Percentiles rank a stretch among this genome's conserved stretches.
Evolutionary conservation across 2,888 invertebrate species (phyloP).

Genomic region (Halocaridina rubra): DNA sequence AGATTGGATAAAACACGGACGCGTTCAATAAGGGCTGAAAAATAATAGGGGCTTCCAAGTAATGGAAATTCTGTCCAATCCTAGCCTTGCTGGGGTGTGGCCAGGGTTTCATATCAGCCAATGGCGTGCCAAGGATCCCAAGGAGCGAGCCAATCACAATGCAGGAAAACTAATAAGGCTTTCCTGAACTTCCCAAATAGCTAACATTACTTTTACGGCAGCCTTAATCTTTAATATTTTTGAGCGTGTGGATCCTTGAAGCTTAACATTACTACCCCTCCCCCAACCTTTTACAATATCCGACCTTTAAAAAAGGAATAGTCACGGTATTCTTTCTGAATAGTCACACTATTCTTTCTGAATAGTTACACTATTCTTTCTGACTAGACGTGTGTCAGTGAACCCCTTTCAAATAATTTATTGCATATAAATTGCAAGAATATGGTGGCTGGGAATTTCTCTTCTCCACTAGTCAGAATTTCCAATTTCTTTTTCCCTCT

Average conservation of each 20-base stretch:
- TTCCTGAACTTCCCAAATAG: constrained; percentile 41
- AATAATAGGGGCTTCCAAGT: constrained; percentile 49
- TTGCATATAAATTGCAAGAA: no score
- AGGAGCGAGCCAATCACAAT: constrained; percentile 26
- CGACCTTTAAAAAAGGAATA: no score
- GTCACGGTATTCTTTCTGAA: no score
- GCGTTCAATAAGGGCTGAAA: constrained; percentile 51
- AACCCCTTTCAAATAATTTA: no score
- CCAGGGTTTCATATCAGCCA: constrained; percentile 1
- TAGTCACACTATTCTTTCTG: no score
- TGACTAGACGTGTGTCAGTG: no score
- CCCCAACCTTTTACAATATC: no score
- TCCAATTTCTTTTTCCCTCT: constrained; percentile 31
- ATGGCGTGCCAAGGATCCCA: constrained; percentile 27
- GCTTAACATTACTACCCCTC: constrained; percentile 10
- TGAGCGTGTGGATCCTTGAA: constrained; percentile 24
- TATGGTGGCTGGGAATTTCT: no score
- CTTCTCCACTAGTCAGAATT: constrained; percentile 15
- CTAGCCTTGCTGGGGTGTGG: constrained; percentile 22
- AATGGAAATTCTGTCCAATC: constrained; percentile 43
- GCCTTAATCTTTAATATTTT: constrained; percentile 54
- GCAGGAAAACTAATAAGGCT: constrained; percentile 52
- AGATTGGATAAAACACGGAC: constrained; percentile 34
- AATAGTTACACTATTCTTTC: no score
- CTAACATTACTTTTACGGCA: constrained; percentile 53